A percentile compares a stretch with the other conserved stretches of the same genome.
Evolutionary conservation across 35 echinoderm and acorn worm genomes (phyloP).

Genomic region (Acanthaster planci): DNA sequence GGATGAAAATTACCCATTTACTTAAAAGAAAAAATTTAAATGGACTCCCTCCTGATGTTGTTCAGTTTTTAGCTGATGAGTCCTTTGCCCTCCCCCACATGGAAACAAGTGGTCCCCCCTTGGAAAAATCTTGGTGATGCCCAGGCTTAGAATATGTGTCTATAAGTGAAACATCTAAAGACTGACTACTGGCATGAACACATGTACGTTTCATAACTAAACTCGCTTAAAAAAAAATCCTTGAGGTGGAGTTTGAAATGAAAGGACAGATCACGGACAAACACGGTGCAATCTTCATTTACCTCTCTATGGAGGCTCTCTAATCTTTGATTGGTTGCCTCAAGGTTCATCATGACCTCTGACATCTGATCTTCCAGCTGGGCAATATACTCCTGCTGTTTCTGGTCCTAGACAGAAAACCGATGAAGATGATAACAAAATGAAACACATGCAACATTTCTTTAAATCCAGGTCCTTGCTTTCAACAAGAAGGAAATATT

Average conservation of each 20-base stretch:
- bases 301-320: constrained; percentile 54
- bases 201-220: no score
- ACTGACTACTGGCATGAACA: no score
- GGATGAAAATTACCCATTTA: no score
- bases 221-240: neutral
- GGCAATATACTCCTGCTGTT: constrained; percentile 44
- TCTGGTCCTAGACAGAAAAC: constrained; percentile 21
- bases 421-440: neutral
- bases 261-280: neutral
- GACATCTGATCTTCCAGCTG: constrained; percentile 24
- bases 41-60: no score
- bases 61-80: no score
- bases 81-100: no score
- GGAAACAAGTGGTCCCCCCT: no score
- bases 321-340: constrained; percentile 36
- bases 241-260: neutral
- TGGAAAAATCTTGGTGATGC: no score
- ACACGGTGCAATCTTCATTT: neutral
- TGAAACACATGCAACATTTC: neutral
- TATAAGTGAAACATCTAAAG: no score
- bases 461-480: neutral
- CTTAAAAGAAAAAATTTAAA: no score
- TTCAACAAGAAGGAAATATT: neutral
- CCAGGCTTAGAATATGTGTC: no score
- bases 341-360: constrained; percentile 22